Conservation (phyloP, 2,797 vertebrate species). For the Lithobates pipiens region DNA sequence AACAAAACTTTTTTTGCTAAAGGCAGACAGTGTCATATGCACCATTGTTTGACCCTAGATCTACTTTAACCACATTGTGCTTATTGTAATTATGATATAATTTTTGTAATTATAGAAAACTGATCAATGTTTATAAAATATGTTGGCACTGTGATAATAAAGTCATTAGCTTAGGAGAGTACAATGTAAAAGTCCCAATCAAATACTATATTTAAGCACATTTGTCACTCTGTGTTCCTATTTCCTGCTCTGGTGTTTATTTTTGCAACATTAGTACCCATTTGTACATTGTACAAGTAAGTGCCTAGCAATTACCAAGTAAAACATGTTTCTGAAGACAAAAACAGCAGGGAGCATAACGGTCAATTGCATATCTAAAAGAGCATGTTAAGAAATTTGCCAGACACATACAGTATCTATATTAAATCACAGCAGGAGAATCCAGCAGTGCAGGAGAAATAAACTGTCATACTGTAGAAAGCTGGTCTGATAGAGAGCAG, state of each 20-base stretch:
- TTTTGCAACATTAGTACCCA: conserved; percentile 3
- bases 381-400: conserved; percentile 49
- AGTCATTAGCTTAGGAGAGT: neutral
- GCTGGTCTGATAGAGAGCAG: conserved; percentile 33
- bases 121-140: neutral
- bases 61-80: too few relatives aligned
- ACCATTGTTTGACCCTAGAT: too few relatives aligned
- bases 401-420: conserved; percentile 35
- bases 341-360: conserved; percentile 36
- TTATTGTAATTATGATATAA: too few relatives aligned
- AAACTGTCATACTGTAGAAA: conserved; percentile 20
- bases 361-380: conserved; percentile 57
- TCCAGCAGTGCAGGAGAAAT: conserved; percentile 18
- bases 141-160: neutral
- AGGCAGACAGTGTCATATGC: too few relatives aligned
- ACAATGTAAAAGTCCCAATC: too few relatives aligned
- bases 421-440: conserved; percentile 51
- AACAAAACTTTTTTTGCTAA: too few relatives aligned
- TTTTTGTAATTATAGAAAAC: neutral
- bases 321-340: conserved; percentile 27
- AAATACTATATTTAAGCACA: too few relatives aligned
- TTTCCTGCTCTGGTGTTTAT: too few relatives aligned
- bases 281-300: conserved; percentile 15
- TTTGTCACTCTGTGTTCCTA: too few relatives aligned
- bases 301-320: conserved; percentile 41